phyloP scores from a whole-genome alignment of 2,113 vertebrate species.

The Chaetorhynchus papuensis region DNA sequence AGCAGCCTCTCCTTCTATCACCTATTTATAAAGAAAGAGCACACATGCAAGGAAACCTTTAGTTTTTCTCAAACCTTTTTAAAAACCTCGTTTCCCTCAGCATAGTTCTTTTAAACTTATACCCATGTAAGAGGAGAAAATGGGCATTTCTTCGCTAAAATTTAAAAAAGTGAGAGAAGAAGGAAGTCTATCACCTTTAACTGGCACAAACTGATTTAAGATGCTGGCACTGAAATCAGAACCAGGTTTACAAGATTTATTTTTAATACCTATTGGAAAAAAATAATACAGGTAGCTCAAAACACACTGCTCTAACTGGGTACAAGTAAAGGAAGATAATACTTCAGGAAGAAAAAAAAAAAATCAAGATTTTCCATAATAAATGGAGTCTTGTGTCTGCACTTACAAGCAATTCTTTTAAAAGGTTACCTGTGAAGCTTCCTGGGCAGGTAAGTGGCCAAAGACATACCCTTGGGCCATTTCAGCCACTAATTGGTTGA shows the following conservation, averaged over 20 bases:
- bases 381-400: background rate
- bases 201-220: background rate
- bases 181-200: background rate
- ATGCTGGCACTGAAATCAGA: background rate
- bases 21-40: background rate
- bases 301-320: background rate
- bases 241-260: background rate
- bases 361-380: background rate
- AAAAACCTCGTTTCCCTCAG: background rate
- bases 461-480: background rate
- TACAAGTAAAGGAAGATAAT: background rate
- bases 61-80: background rate
- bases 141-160: background rate
- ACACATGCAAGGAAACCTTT: background rate
- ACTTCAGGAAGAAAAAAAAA: background rate
- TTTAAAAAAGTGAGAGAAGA: background rate
- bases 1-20: background rate
- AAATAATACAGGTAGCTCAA: background rate
- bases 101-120: background rate
- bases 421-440: background rate
- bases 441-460: background rate
- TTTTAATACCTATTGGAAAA: background rate
- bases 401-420: background rate
- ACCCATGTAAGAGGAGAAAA: background rate
- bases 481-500: background rate